A percentile compares a stretch with the other conserved stretches of the same genome.
Evolutionary conservation across 2,888 invertebrate species (phyloP).

Genomic region (Willowsia nigromaculata): DNA sequence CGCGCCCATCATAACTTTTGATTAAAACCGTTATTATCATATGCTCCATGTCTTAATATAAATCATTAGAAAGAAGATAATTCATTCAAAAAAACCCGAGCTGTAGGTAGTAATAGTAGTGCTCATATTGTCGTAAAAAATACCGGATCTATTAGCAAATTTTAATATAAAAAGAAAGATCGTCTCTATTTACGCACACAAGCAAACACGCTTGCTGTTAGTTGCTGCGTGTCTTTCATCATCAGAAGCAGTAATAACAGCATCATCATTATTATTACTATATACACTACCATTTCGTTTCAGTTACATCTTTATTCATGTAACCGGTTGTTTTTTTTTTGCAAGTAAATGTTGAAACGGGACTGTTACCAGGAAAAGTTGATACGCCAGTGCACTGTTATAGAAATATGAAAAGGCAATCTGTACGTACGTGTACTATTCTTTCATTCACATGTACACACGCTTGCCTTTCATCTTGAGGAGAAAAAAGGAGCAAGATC

Average conservation of each 20-base stretch:
- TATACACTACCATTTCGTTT: not conserved
- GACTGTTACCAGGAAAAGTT: slow-evolving; percentile 49
- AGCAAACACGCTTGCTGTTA: not conserved
- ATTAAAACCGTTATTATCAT: slow-evolving; percentile 34
- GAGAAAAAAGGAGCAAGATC: too few species aligned
- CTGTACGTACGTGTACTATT: not conserved
- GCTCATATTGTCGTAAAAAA: not conserved
- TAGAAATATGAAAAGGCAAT: not conserved
- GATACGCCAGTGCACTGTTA: not conserved
- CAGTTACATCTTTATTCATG: slow-evolving; percentile 40
- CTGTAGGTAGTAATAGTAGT: not conserved
- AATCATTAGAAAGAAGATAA: slow-evolving; percentile 29
- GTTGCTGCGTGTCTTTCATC: not conserved
- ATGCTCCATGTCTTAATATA: not conserved
- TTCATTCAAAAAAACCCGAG: slow-evolving; percentile 9
- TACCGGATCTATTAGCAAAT: slow-evolving; percentile 11
- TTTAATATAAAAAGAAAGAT: not conserved
- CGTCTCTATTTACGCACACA: slow-evolving; percentile 22
- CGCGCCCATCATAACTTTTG: slow-evolving; percentile 39
- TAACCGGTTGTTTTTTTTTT: slow-evolving; percentile 47
- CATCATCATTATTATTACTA: not conserved
- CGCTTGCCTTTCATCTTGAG: not conserved
- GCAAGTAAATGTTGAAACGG: slow-evolving; percentile 6
- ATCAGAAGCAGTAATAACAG: not conserved
- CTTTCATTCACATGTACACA: not conserved